Conservation (phyloP, 2,888 invertebrate species). For the Epirrita christyi region DNA sequence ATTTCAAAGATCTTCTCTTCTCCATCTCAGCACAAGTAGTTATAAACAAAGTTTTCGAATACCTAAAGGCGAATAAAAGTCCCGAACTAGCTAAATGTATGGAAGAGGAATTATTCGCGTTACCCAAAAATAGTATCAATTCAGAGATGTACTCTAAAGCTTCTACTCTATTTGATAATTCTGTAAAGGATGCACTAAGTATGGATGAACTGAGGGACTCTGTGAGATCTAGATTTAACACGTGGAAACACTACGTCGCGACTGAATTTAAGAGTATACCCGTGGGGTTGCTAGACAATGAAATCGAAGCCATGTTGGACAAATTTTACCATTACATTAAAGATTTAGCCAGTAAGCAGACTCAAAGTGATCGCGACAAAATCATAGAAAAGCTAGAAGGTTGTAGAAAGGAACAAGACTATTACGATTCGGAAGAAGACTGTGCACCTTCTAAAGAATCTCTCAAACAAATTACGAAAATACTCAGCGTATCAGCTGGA, state of each 20-base stretch:
- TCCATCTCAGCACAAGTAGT: conserved; percentile 74
- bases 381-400: conserved; percentile 68
- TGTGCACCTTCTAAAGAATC: conserved; percentile 61
- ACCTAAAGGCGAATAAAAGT: conserved; percentile 66
- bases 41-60: conserved; percentile 73
- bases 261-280: conserved; percentile 70
- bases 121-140: conserved; percentile 59
- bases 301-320: conserved; percentile 69
- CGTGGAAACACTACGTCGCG: conserved; percentile 70
- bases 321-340: conserved; percentile 73
- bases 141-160: conserved; percentile 68
- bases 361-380: conserved; percentile 55
- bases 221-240: conserved; percentile 62
- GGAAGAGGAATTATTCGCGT: conserved; percentile 59
- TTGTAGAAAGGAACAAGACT: conserved; percentile 46
- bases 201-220: conserved; percentile 69
- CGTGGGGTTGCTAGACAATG: conserved; percentile 63
- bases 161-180: conserved; percentile 66
- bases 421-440: conserved; percentile 52
- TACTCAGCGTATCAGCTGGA: conserved; percentile 61
- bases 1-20: conserved; percentile 68
- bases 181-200: conserved; percentile 68
- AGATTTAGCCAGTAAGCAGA: conserved; percentile 64
- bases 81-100: conserved; percentile 65
- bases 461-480: conserved; percentile 61